phyloP scores from a whole-genome alignment of 2,113 vertebrate species.

The Platycercus adscitus region DNA sequence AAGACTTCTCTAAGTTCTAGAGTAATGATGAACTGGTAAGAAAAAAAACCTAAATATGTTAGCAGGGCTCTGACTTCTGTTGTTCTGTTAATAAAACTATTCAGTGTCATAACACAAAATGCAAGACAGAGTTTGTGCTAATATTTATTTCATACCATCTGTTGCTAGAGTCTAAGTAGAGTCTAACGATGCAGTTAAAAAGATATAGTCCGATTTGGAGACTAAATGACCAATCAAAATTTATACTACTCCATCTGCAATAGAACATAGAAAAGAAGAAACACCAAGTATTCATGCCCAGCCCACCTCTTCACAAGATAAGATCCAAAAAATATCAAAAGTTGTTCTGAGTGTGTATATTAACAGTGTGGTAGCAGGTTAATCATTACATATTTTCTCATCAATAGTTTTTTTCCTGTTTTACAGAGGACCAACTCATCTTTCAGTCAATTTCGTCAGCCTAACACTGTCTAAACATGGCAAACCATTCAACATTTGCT shows the following conservation, averaged over 20 bases:
- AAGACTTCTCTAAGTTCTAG: not conserved
- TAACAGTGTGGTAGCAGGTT: not conserved
- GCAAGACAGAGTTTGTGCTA: constrained; percentile 31
- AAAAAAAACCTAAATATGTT: not conserved
- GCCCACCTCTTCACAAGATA: not conserved
- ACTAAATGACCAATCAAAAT: constrained; percentile 54
- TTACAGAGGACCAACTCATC: not conserved
- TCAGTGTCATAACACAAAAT: constrained; percentile 26
- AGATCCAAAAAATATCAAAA: not conserved
- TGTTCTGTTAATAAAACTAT: constrained; percentile 52
- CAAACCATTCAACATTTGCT: not conserved
- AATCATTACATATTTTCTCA: constrained; percentile 31
- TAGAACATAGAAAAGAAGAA: not conserved
- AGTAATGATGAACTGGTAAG: not conserved
- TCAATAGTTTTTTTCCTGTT: constrained; percentile 15
- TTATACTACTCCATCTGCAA: constrained; percentile 13
- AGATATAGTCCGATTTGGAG: not conserved
- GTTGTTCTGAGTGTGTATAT: not conserved
- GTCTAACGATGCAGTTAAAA: constrained; percentile 27
- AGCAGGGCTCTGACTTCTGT: constrained; percentile 26
- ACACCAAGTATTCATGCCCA: not conserved
- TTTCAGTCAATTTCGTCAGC: not conserved
- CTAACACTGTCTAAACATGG: not conserved
- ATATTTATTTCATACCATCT: constrained; percentile 68
- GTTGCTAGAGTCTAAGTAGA: not conserved